Percentiles rank a stretch among this genome's conserved stretches.
Evolutionary conservation across 92 coral and sea anemone genomes (phyloP).

Genomic region (Zoanthus sansibaricus): DNA sequence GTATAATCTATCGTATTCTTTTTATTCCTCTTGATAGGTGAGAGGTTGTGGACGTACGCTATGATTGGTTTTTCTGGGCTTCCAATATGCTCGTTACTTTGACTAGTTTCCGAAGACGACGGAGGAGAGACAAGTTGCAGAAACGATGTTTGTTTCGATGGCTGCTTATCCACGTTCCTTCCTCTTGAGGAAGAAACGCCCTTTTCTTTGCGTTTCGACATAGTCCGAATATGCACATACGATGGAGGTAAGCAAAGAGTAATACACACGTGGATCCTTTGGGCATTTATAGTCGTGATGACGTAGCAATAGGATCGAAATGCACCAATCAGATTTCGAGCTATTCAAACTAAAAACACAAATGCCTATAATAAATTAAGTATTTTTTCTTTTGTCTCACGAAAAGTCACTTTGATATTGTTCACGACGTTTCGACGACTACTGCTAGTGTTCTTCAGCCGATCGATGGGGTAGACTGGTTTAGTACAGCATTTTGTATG

Average conservation of each 20-base stretch:
- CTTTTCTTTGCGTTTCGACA: conserved; percentile 1
- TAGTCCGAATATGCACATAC: neutral
- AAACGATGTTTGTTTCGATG: neutral
- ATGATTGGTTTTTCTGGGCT: too few relatives aligned
- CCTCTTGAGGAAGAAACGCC: neutral
- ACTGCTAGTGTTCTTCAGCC: too few relatives aligned
- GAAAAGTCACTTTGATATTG: too few relatives aligned
- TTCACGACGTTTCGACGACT: too few relatives aligned
- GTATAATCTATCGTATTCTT: conserved; percentile 55
- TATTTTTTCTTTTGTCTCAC: too few relatives aligned
- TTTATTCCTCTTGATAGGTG: conserved; percentile 63
- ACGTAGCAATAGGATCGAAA: neutral
- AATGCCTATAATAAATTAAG: neutral
- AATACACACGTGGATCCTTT: neutral
- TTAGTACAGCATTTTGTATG: too few relatives aligned
- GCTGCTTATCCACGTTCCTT: neutral
- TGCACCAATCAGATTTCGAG: neutral
- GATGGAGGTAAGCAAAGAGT: conserved; percentile 2
- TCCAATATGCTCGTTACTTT: neutral
- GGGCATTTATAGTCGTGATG: neutral
- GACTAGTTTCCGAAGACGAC: neutral
- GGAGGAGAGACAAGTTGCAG: neutral
- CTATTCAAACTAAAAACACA: neutral
- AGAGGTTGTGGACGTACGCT: conserved; percentile 40
- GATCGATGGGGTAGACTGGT: too few relatives aligned